Base-by-base conservation (phyloP, 2,888 invertebrate genomes). In the Amphimallon solstitiale region DNA sequence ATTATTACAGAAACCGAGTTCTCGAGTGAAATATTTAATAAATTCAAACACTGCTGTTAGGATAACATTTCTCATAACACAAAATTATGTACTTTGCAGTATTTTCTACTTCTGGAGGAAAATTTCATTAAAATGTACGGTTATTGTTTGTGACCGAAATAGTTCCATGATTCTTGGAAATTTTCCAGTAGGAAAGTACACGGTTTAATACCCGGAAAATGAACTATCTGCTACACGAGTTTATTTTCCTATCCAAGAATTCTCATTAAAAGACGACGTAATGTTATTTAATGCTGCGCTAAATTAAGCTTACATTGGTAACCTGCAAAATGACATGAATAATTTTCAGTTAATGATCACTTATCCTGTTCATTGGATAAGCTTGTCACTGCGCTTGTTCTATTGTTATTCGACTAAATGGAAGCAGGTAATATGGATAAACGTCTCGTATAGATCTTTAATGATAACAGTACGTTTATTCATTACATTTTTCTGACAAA, bases 321-420 rank as follows among this genome's bases (percentile, higher is more conserved):
- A 54, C 40, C 54, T 38, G 54, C 7, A 54, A 38, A 54, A 40
- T 19, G 51, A 52, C 34, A 52, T n/a, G 35, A 40, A 23, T 21
- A 21, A 54, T 54, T 38, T 54, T 19, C 21, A 21, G 17, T 38
- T 38, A 21, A 38, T 54, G 40, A 54, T 54, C 19, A 54, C 14
- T 54, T 40, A 54, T 54, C 21, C 6, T 19, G 52, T 23, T 38
- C 54, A 54, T 54, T 21, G 40, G n/a, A 38, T n/a, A 12, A 40
- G 17, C 1, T 9, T 29, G 19, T 19, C 54, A 38, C 38, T 29
- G 21, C 17, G 45, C 1, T 21, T 38, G 38, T 40, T 54, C 12
- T 9, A 54, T 54, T 54, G 54, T 54, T 40, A 35, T n/a, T 7
- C 10, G 9, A 19, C 37, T 34, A 52, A 35, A n/a, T 35, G 35